Conservation (phyloP, 2,888 invertebrate species). For the Chymomyza fuscimana region DNA sequence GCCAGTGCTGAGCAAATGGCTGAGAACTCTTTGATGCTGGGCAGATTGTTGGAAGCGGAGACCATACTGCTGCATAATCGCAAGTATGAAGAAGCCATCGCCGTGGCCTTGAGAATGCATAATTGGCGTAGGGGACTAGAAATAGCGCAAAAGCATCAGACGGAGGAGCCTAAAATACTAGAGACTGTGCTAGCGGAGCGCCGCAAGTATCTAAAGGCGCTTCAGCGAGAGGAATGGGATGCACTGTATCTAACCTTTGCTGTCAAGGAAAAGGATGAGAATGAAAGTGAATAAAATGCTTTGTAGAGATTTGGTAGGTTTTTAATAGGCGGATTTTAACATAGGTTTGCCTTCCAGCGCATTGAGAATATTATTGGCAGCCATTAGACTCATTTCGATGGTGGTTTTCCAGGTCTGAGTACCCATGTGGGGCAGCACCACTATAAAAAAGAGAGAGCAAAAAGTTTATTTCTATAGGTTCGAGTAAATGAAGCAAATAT, state of each 20-base stretch:
- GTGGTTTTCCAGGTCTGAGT: conserved; percentile 90
- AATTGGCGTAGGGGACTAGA: conserved; percentile 78
- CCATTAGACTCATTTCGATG: conserved; percentile 88
- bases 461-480: too few relatives aligned
- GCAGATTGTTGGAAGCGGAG: conserved; percentile 78
- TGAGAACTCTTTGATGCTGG: conserved; percentile 79
- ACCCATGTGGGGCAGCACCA: conserved; percentile 92
- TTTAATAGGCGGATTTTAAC: conserved; percentile 81
- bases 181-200: conserved; percentile 73
- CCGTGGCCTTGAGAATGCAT: conserved; percentile 78
- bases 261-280: conserved; percentile 47
- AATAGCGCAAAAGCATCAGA: conserved; percentile 75
- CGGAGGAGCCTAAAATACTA: conserved; percentile 52
- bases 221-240: conserved; percentile 76
- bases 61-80: conserved; percentile 79
- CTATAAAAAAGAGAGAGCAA: conserved; percentile 78
- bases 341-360: conserved; percentile 87
- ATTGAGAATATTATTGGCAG: conserved; percentile 89
- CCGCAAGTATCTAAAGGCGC: conserved; percentile 73
- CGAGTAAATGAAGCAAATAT: neutral
- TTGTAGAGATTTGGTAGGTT: neutral
- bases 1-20: conserved; percentile 79
- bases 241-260: conserved; percentile 63
- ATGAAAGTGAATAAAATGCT: conserved; percentile 42
- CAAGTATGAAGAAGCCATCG: conserved; percentile 75